A percentile compares a stretch with the other conserved stretches of the same genome.
These are phyloP conservation scores for Macrotus californicus DNA, from an alignment of 2,113 vertebrate genomes.

Conservation along the genomic window DNA sequence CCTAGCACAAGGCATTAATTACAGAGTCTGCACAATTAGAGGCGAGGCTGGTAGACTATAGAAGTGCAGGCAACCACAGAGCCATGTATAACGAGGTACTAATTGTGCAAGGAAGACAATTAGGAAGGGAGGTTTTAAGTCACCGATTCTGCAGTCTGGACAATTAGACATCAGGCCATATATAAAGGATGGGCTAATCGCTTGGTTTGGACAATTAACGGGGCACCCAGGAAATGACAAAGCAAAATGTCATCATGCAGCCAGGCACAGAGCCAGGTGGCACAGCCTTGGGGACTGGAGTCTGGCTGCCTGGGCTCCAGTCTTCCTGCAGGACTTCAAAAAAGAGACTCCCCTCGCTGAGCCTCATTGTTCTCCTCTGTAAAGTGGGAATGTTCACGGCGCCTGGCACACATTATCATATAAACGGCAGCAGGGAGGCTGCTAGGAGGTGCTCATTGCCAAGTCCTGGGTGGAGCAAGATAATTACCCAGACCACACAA, in stretches of 20 bases:
- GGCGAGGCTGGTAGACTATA: neutral
- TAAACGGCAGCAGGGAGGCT: neutral
- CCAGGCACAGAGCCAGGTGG: neutral
- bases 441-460: neutral
- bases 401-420: neutral
- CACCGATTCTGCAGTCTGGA: neutral
- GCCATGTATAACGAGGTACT: neutral
- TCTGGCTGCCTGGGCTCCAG: rapidly evolving
- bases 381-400: neutral
- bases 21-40: neutral
- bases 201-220: neutral
- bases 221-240: neutral
- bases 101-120: conserved; percentile 3
- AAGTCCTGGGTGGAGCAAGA: neutral
- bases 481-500: neutral
- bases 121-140: conserved; percentile 9
- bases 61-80: neutral
- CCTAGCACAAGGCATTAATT: neutral
- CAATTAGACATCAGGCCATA: conserved; percentile 21
- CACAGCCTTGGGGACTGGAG: rapidly evolving
- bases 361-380: neutral
- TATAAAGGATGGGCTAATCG: conserved; percentile 12
- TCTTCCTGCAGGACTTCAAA: neutral
- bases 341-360: no score
- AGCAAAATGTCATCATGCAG: neutral